Conservation (phyloP, 2,113 vertebrate species). For the Myocastor coypus region DNA sequence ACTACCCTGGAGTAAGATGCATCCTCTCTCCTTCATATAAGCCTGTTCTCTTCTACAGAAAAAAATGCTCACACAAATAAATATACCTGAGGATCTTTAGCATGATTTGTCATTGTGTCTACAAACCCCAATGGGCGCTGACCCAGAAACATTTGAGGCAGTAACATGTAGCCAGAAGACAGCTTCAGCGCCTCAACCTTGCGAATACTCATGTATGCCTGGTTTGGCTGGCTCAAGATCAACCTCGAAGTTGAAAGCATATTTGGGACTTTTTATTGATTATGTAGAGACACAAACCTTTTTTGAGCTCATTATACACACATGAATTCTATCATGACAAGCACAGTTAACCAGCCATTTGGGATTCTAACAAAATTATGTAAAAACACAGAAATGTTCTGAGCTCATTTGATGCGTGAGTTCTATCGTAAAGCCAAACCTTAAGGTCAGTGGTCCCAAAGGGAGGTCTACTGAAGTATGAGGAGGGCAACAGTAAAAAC, state of each 20-base stretch:
- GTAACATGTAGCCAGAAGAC: not conserved
- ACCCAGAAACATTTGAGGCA: not conserved
- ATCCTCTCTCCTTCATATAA: slow-evolving; percentile 34
- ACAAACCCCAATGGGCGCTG: not conserved
- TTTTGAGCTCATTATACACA: not conserved
- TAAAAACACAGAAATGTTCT: not conserved
- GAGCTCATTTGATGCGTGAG: not conserved
- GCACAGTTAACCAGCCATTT: not conserved
- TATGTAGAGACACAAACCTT: not conserved
- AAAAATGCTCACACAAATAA: slow-evolving; percentile 21
- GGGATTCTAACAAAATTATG: slow-evolving; percentile 22
- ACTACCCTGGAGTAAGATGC: not conserved
- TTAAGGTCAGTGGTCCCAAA: not conserved
- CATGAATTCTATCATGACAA: not conserved
- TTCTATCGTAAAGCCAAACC: not conserved
- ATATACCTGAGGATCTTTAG: not conserved
- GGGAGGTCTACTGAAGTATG: not conserved
- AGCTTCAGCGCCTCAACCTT: not conserved
- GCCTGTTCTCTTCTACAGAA: slow-evolving; percentile 53
- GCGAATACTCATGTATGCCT: not conserved
- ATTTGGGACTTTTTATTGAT: not conserved
- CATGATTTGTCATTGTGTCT: too few relatives aligned
- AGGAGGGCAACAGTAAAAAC: not conserved
- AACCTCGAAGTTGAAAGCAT: not conserved
- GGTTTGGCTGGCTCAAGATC: not conserved